Base-by-base conservation (phyloP, 30 jellyfish, hydroid and myxozoan species). In the Thelohanellus kitauei region DNA sequence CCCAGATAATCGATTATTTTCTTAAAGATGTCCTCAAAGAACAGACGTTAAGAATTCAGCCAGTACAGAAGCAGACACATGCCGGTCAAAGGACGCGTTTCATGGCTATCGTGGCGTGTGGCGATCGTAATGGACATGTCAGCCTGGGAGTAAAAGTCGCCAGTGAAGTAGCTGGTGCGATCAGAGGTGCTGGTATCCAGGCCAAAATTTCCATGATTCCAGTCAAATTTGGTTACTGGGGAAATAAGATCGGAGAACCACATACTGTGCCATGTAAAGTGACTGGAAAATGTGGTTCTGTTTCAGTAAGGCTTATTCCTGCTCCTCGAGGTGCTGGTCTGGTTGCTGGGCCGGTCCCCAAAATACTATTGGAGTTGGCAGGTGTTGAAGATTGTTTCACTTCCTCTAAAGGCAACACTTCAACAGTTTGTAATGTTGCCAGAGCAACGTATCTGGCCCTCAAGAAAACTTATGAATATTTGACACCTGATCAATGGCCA, bases 251-350 rank as follows among this genome's bases (percentile, higher is more conserved):
- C 31, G 91, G 91, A 39, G 52, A 71, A 29, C 87, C 87, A 48
- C 91, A 71, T 40, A 71, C 91, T 14, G 91, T 71, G 0, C 91
- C 91, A 12, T 71, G 91, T 62, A 71, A 71, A 65, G 91, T 71
- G 33, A 71, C 91, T 33, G 91, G 91, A 13, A 71, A 71, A 45
- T 71, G 91, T 54, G 91, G 91, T 0, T 71, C 91, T 1, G 91
- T 71, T 32, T 59, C 91, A 2, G 84, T 71, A 15, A 66, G 91
- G 12, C 44, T 71, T 50, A 71, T 71, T 54, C 91, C 91, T 15
- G 91, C 91, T 12, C 91, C 91, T 1, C 91, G 91, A 60, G 91
- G 91, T 17, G 62, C 91, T 23, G 71, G 91, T 47, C 64, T 71
- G 37, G 91, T 71, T 40, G 91, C 91, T 20, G 91, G 87, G 14